Evolutionary conservation across 1,140 invertebrate species (phyloP).

Genomic region (Caenorhabditis brenneri): DNA sequence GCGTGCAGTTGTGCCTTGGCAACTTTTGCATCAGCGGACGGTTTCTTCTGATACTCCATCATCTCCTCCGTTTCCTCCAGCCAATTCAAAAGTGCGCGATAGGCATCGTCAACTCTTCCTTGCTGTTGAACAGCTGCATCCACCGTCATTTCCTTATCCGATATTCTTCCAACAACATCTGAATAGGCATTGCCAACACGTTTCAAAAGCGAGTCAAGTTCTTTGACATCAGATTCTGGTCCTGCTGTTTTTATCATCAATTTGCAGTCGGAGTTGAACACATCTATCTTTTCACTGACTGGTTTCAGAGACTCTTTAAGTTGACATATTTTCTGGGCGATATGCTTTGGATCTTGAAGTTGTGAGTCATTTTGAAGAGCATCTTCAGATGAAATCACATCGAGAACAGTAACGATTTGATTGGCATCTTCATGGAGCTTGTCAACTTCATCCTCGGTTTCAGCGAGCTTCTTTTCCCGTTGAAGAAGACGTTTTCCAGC

Average conservation of each 20-base stretch:
- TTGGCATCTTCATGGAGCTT: constrained; percentile 28
- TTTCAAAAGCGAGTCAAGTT: constrained; percentile 75
- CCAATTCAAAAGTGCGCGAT: constrained; percentile 90
- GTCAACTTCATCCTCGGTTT: constrained; percentile 35
- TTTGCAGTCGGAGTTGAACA: constrained; percentile 82
- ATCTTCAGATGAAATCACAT: not conserved
- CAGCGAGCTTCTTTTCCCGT: constrained; percentile 43
- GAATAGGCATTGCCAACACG: constrained; percentile 49
- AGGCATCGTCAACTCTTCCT: constrained; percentile 91
- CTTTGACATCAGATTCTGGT: constrained; percentile 82
- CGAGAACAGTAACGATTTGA: not conserved
- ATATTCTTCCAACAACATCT: constrained; percentile 73
- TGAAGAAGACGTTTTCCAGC: constrained; percentile 21
- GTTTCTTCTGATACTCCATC: constrained; percentile 92
- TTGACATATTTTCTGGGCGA: constrained; percentile 77
- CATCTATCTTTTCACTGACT: constrained; percentile 76
- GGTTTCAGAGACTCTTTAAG: constrained; percentile 81
- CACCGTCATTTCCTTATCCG: constrained; percentile 85
- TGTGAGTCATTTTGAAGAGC: not conserved
- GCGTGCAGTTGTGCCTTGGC: constrained; percentile 94
- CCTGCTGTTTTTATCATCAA: constrained; percentile 85
- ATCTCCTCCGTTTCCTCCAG: constrained; percentile 91
- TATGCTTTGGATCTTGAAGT: constrained; percentile 41
- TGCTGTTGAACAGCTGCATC: constrained; percentile 90
- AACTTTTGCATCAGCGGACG: constrained; percentile 94